A percentile compares a stretch with the other conserved stretches of the same genome.
These are phyloP conservation scores for Nemapogon koenigi DNA, from an alignment of 2,888 invertebrate species.

Conservation along the genomic window DNA sequence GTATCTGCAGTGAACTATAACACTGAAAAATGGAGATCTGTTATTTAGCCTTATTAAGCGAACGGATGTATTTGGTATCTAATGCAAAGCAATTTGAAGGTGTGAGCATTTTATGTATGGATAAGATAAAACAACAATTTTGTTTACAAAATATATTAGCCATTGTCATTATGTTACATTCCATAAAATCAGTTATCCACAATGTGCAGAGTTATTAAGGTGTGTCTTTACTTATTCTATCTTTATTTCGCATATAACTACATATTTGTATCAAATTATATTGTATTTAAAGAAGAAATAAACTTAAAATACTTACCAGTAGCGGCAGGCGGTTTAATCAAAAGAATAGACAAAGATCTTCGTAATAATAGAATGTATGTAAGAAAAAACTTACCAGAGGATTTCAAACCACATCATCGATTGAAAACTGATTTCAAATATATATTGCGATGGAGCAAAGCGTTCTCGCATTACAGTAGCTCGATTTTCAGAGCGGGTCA, in stretches of 20 bases:
- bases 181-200: background rate
- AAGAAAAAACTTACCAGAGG: background rate
- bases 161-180: too few species aligned
- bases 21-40: too few species aligned
- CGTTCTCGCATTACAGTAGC: conserved; percentile 23
- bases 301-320: background rate
- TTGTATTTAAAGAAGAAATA: background rate
- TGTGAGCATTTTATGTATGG: too few species aligned
- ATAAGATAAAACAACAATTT: too few species aligned
- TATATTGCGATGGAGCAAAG: conserved; percentile 33
- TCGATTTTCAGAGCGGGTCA: conserved; percentile 27
- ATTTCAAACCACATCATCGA: conserved; percentile 22
- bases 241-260: background rate
- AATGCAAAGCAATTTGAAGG: too few species aligned
- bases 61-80: too few species aligned
- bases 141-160: too few species aligned
- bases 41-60: too few species aligned
- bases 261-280: background rate
- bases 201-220: background rate
- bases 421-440: conserved; percentile 36
- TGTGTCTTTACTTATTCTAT: background rate
- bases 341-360: background rate
- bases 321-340: background rate
- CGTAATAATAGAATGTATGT: background rate
- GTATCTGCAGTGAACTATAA: too few species aligned